phyloP scores from a whole-genome alignment of 37 sponge, comb jelly and placozoan species.

The Spongia lamella region DNA sequence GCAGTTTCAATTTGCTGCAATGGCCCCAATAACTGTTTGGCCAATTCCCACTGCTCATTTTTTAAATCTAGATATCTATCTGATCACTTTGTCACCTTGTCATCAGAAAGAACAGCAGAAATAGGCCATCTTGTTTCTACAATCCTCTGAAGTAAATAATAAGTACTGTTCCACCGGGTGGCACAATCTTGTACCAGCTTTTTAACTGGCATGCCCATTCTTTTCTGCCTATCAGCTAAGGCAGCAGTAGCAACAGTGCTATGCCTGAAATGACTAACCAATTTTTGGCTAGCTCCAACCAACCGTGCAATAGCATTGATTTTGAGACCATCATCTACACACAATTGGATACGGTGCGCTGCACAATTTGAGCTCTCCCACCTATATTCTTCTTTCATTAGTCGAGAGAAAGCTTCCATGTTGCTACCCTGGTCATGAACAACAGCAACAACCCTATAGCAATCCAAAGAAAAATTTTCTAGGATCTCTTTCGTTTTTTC shows the following conservation, averaged over 20 bases:
- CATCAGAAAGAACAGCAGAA: slow-evolving; percentile 35
- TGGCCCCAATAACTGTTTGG: too few species aligned
- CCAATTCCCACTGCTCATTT: not conserved
- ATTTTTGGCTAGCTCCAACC: slow-evolving; percentile 17
- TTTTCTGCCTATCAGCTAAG: slow-evolving; percentile 10
- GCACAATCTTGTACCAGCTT: slow-evolving; percentile 25
- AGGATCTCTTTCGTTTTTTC: slow-evolving; percentile 5
- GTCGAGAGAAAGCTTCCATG: not conserved
- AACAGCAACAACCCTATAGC: not conserved
- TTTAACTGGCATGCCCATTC: slow-evolving; percentile 22
- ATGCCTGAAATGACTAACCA: slow-evolving; percentile 29
- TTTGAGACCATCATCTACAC: slow-evolving; percentile 12
- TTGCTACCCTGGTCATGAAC: slow-evolving; percentile 22
- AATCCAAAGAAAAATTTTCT: not conserved
- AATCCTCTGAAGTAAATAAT: slow-evolving; percentile 1
- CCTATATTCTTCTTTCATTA: not conserved
- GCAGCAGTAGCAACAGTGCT: slow-evolving; percentile 26
- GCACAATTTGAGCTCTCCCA: slow-evolving; percentile 10
- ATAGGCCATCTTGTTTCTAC: slow-evolving; percentile 31
- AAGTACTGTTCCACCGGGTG: slow-evolving; percentile 30
- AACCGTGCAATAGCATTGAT: slow-evolving; percentile 1
- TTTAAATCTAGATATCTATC: slow-evolving; percentile 17
- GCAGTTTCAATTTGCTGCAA: too few species aligned
- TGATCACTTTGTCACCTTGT: slow-evolving; percentile 12
- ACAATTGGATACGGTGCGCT: slow-evolving; percentile 20